Conservation (phyloP, 1,140 invertebrate species). For the Pentalonia nigronervosa region DNA sequence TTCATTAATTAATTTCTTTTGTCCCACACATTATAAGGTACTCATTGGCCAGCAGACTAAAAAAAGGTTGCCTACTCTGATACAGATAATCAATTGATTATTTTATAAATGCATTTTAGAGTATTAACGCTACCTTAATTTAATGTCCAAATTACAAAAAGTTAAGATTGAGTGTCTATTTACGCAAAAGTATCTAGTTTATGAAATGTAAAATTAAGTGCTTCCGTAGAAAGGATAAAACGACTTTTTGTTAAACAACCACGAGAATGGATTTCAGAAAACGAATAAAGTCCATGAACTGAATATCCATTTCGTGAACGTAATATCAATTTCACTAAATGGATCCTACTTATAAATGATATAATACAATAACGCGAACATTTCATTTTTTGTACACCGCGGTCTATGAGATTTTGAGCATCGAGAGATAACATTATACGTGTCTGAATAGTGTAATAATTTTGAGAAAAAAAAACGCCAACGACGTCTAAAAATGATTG, state of each 20-base stretch:
- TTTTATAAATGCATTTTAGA: not conserved
- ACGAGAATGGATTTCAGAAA: not conserved
- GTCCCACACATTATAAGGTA: no score
- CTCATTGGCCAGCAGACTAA: no score
- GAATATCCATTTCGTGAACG: constrained; percentile 5
- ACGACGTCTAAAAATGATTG: constrained; percentile 11
- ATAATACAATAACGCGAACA: not conserved
- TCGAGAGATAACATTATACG: not conserved
- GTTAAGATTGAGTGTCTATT: not conserved
- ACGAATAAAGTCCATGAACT: not conserved
- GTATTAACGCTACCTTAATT: not conserved
- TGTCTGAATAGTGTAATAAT: not conserved
- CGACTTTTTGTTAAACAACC: not conserved
- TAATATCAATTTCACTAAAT: constrained; percentile 14
- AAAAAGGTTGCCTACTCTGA: no score
- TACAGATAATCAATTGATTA: no score
- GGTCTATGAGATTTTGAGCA: not conserved
- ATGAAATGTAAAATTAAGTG: constrained; percentile 24
- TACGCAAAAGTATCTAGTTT: not conserved
- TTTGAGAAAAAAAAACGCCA: not conserved
- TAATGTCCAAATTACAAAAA: not conserved
- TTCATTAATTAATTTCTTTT: no score
- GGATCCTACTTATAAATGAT: constrained; percentile 7
- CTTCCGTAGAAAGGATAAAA: not conserved
- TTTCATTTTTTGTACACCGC: not conserved